phyloP scores from a whole-genome alignment of 1,140 invertebrate genomes.

The Mizuhopecten yessoensis region DNA sequence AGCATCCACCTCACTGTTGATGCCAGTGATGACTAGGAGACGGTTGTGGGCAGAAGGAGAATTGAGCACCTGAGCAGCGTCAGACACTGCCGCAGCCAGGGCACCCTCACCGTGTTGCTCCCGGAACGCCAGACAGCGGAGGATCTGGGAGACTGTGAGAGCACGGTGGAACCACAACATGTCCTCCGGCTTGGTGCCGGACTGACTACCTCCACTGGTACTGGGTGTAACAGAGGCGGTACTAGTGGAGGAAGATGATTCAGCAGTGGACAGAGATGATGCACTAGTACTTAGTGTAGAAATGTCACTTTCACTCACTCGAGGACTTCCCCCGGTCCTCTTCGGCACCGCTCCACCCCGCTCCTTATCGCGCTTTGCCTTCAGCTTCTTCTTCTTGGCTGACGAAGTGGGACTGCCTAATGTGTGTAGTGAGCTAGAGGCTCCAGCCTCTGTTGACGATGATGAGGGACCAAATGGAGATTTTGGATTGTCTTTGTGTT shows the following conservation, averaged over 20 bases:
- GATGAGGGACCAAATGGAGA: constrained; percentile 51
- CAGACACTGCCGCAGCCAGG: constrained; percentile 75
- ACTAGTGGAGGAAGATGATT: constrained; percentile 46
- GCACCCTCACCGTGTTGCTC: constrained; percentile 75
- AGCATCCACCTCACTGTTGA: constrained; percentile 72
- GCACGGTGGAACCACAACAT: constrained; percentile 81
- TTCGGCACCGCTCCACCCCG: constrained; percentile 62
- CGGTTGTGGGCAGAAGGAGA: constrained; percentile 75
- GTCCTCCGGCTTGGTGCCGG: constrained; percentile 78
- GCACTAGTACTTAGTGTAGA: constrained; percentile 42
- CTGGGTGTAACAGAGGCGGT: constrained; percentile 41
- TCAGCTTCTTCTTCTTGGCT: constrained; percentile 81
- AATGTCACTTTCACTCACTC: constrained; percentile 73
- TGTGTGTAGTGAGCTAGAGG: constrained; percentile 54
- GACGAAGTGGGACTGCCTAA: constrained; percentile 69
- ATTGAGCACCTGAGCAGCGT: constrained; percentile 73
- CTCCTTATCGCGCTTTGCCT: constrained; percentile 79
- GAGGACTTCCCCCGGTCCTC: constrained; percentile 60
- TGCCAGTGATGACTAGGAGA: constrained; percentile 80
- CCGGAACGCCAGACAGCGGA: constrained; percentile 76
- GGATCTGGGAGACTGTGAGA: constrained; percentile 77
- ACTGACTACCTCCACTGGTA: constrained; percentile 28
- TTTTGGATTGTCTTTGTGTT: constrained; percentile 57
- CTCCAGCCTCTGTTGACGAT: constrained; percentile 60
- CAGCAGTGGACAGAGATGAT: constrained; percentile 50